phyloP scores from a whole-genome alignment of 64 coral and sea anemone species.

The Montipora capricornis region DNA sequence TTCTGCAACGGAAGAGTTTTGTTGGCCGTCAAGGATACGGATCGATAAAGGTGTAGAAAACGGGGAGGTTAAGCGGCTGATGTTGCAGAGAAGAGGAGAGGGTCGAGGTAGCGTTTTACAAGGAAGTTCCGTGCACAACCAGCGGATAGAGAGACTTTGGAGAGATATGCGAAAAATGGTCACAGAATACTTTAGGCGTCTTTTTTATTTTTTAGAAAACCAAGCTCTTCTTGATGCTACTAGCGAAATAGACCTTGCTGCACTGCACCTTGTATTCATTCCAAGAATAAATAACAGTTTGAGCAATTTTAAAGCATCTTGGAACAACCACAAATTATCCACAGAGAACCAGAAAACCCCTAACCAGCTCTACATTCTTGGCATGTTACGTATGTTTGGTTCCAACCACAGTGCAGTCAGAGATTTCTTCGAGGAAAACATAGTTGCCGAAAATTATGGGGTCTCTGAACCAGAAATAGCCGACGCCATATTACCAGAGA shows the following conservation, averaged over 20 bases:
- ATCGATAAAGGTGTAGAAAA: constrained; percentile 44
- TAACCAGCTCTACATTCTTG: constrained; percentile 48
- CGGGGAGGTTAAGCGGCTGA: not conserved
- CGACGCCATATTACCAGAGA: not conserved
- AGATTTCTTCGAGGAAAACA: no score
- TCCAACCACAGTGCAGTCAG: not conserved
- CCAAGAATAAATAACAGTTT: constrained; percentile 41
- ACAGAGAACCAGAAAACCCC: constrained; percentile 41
- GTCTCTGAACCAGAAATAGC: no score
- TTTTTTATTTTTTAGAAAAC: constrained; percentile 39
- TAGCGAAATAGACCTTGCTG: constrained; percentile 13
- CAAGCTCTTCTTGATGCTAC: constrained; percentile 9
- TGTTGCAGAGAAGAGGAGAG: constrained; percentile 33
- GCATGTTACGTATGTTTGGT: constrained; percentile 22
- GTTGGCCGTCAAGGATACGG: constrained; percentile 40
- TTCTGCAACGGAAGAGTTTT: constrained; percentile 41
- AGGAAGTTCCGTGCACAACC: constrained; percentile 26
- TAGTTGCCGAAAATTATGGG: no score
- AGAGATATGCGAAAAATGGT: constrained; percentile 47
- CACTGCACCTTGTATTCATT: constrained; percentile 28
- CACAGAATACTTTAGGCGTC: constrained; percentile 6
- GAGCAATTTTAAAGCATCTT: not conserved
- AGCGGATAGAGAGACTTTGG: constrained; percentile 45
- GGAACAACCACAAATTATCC: constrained; percentile 68
- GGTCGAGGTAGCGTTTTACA: constrained; percentile 46